phyloP scores from a whole-genome alignment of 2,888 invertebrate species.

The Drosophila quinaria region DNA sequence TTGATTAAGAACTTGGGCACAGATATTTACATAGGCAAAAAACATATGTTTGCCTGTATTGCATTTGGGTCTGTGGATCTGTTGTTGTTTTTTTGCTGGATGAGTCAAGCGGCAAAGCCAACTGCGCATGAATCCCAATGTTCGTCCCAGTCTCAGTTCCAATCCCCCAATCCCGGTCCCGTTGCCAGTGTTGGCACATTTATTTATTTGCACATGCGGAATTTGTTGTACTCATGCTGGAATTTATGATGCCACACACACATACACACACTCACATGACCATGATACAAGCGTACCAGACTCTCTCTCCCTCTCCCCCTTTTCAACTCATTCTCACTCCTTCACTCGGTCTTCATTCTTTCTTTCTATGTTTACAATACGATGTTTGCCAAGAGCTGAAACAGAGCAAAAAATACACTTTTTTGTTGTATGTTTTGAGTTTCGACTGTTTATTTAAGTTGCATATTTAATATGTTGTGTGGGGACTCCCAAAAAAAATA shows the following conservation, averaged over 20 bases:
- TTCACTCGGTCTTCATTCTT: slow-evolving; percentile 7
- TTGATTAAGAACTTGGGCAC: slow-evolving; percentile 1
- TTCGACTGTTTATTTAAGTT: slow-evolving; percentile 32
- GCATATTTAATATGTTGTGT: slow-evolving; percentile 14
- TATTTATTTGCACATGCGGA: slow-evolving; percentile 58
- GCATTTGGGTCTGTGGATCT: slow-evolving; percentile 30
- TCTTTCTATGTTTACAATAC: slow-evolving; percentile 29
- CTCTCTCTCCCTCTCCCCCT: background rate
- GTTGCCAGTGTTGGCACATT: slow-evolving; percentile 44
- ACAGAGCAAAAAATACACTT: slow-evolving; percentile 14
- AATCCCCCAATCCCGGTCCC: slow-evolving; percentile 3
- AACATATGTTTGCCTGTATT: slow-evolving; percentile 25
- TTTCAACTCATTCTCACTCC: background rate
- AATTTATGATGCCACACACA: slow-evolving; percentile 55
- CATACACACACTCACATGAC: slow-evolving; percentile 15
- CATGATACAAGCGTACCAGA: background rate
- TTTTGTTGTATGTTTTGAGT: slow-evolving; percentile 25
- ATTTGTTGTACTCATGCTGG: slow-evolving; percentile 50
- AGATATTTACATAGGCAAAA: background rate
- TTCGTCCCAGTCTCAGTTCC: slow-evolving; percentile 4
- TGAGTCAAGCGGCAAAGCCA: slow-evolving; percentile 62
- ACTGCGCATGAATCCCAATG: slow-evolving; percentile 50
- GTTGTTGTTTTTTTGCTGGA: slow-evolving; percentile 23
- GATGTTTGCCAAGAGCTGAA: slow-evolving; percentile 29
- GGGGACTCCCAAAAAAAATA: slow-evolving; percentile 6